Percentiles rank a stretch among this genome's conserved stretches.
These are phyloP conservation scores for Sebastes elongatus DNA, from an alignment of 2,797 vertebrate species.

Conservation along the genomic window DNA sequence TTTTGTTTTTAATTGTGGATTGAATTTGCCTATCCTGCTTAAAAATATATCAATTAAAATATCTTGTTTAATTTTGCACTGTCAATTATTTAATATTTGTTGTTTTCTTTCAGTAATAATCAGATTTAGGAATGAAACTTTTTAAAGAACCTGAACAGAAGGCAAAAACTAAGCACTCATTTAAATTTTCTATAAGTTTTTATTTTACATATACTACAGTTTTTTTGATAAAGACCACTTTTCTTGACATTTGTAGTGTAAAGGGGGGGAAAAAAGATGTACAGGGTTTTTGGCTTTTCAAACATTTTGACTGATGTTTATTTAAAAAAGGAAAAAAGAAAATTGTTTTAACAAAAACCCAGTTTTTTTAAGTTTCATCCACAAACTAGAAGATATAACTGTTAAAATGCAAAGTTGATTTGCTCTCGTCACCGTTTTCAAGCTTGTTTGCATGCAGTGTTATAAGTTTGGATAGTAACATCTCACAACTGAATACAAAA, in stretches of 20 bases:
- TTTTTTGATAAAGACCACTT: slow-evolving; percentile 71
- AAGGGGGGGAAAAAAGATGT: slow-evolving; percentile 54
- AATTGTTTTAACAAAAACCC: slow-evolving; percentile 16
- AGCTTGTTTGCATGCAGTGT: slow-evolving; percentile 70
- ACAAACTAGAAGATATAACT: slow-evolving; percentile 30
- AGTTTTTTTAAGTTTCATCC: slow-evolving; percentile 23
- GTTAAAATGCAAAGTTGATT: slow-evolving; percentile 51
- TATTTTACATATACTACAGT: slow-evolving; percentile 83
- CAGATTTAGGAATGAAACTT: not conserved
- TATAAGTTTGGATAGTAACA: slow-evolving; percentile 37
- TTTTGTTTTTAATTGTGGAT: slow-evolving; percentile 19
- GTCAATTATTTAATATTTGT: not conserved
- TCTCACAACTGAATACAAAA: slow-evolving; percentile 46
- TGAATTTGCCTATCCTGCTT: slow-evolving; percentile 26
- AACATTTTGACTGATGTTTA: slow-evolving; percentile 58
- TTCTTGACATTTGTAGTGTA: slow-evolving; percentile 75
- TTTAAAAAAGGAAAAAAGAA: slow-evolving; percentile 19
- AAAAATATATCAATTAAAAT: slow-evolving; percentile 33
- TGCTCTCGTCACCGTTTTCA: slow-evolving; percentile 27
- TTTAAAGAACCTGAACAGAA: not conserved
- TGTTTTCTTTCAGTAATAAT: not conserved
- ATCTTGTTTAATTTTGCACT: slow-evolving; percentile 3
- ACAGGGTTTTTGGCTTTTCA: slow-evolving; percentile 80
- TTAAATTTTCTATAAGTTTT: slow-evolving; percentile 76
- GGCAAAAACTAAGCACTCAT: not conserved